phyloP scores from a whole-genome alignment of 2,797 vertebrate species.

The Phaenicophaeus curvirostris region DNA sequence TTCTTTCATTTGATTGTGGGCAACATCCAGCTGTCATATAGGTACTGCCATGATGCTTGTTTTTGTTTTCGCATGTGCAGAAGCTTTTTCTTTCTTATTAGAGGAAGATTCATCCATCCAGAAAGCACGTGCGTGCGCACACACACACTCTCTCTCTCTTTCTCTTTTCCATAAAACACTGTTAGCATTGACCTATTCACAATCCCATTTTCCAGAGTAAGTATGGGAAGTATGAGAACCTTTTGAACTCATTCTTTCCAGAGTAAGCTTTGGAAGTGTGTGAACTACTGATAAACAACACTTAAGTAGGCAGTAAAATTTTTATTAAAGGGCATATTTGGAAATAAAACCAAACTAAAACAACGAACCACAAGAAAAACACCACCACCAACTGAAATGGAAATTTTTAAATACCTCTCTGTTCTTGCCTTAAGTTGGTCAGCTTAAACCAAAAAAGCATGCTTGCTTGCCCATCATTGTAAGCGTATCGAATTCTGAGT shows the following conservation, averaged over 20 bases:
- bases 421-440: background rate
- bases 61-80: background rate
- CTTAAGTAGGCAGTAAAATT: background rate
- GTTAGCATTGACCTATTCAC: background rate
- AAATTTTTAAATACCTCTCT: background rate
- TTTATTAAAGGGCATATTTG: background rate
- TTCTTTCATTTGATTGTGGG: background rate
- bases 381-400: background rate
- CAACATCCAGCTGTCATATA: background rate
- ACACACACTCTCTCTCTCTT: background rate
- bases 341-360: rapidly evolving
- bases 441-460: background rate
- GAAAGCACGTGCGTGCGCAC: too few species aligned
- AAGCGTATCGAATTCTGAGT: background rate
- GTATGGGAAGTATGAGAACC: background rate
- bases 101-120: background rate
- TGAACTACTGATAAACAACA: background rate
- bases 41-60: background rate
- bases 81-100: background rate
- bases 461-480: background rate
- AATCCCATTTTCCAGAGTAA: background rate
- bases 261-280: background rate
- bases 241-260: background rate
- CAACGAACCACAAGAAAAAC: background rate
- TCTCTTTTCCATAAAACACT: background rate